Evolutionary conservation across 2,797 vertebrate genomes (phyloP).

Genomic region (Anisognathus igniventris): DNA sequence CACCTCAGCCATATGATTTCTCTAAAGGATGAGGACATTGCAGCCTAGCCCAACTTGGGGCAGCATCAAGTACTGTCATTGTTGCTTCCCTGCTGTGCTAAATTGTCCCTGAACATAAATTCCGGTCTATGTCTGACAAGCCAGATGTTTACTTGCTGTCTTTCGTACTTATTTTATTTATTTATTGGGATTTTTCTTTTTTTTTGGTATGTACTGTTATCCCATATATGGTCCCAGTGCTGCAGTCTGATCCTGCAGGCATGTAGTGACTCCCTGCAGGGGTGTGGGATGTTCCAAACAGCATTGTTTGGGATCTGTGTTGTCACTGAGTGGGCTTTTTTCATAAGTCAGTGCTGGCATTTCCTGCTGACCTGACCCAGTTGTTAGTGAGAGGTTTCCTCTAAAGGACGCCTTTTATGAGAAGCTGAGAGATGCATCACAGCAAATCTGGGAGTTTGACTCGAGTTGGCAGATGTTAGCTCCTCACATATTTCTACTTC

Average conservation of each 20-base stretch:
- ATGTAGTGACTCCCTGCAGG: neutral
- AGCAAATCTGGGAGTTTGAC: neutral
- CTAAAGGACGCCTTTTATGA: neutral
- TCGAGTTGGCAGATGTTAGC: neutral
- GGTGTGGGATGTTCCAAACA: neutral
- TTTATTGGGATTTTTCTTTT: neutral
- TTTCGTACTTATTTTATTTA: neutral
- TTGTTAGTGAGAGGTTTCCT: neutral
- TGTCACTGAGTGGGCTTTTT: neutral
- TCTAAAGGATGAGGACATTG: neutral
- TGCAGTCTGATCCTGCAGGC: neutral
- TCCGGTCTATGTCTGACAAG: neutral
- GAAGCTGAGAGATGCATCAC: neutral
- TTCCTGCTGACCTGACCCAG: neutral
- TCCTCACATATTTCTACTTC: neutral
- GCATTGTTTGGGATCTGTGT: neutral
- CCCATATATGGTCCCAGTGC: neutral
- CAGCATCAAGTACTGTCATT: neutral
- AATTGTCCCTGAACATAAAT: neutral
- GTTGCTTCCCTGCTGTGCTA: slow-evolving; percentile 12
- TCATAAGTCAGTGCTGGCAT: neutral
- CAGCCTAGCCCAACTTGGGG: neutral
- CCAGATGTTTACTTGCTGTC: slow-evolving; percentile 27
- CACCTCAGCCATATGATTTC: neutral
- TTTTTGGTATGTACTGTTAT: neutral